These are phyloP conservation scores for Gulo gulo DNA, from an alignment of 2,113 vertebrate species.

Conservation along the genomic window DNA sequence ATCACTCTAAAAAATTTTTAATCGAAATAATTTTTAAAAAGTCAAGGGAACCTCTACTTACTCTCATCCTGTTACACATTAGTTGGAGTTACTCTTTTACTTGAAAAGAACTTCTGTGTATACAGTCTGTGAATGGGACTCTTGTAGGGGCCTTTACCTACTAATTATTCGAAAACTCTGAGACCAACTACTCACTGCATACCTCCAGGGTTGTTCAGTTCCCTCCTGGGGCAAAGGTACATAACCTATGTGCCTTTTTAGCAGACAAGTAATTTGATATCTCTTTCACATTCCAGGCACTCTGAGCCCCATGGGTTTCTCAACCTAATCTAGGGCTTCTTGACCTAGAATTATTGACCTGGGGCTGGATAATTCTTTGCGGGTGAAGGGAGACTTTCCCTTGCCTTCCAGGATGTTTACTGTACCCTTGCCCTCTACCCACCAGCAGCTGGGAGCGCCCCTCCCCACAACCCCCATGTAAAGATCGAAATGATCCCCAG, in stretches of 20 bases:
- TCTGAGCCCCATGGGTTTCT: background rate
- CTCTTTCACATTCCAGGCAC: background rate
- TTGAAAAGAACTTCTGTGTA: conserved; percentile 35
- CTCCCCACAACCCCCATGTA: background rate
- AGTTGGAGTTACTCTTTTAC: conserved; percentile 34
- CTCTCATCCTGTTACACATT: background rate
- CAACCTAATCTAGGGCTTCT: background rate
- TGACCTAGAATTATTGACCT: background rate
- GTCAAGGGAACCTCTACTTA: background rate
- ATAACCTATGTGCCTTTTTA: background rate
- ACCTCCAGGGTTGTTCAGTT: background rate
- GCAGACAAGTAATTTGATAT: conserved; percentile 4
- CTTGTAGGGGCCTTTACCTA: background rate
- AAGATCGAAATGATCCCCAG: background rate
- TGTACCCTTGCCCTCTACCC: background rate
- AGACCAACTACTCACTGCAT: background rate
- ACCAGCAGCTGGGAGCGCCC: background rate
- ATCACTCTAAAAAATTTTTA: background rate
- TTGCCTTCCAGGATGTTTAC: background rate
- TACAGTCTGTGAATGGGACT: background rate
- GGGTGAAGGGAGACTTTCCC: background rate
- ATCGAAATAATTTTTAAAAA: background rate
- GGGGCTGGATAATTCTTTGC: background rate
- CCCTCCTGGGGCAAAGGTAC: background rate
- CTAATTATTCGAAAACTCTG: background rate